phyloP scores from a whole-genome alignment of 2,888 invertebrate species.

The Tethea ocularis region DNA sequence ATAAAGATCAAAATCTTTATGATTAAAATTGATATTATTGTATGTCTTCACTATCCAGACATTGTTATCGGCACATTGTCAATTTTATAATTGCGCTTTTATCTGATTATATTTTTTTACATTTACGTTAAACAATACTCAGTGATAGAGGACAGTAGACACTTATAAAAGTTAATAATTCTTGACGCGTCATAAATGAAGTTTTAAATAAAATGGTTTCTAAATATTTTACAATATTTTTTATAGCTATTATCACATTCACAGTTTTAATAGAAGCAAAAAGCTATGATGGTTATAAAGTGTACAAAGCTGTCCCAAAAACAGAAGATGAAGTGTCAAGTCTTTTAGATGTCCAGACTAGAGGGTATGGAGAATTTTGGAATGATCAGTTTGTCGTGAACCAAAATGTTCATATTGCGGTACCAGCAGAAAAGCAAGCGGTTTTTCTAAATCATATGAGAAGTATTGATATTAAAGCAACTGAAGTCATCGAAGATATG shows the following conservation, averaged over 20 bases:
- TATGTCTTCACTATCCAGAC: background rate
- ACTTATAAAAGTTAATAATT: background rate
- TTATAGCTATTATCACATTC: conserved; percentile 28
- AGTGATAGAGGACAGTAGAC: background rate
- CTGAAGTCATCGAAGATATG: conserved; percentile 54
- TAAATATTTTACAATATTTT: conserved; percentile 42
- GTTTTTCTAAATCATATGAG: conserved; percentile 40
- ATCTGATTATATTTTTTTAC: background rate
- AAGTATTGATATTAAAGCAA: conserved; percentile 36
- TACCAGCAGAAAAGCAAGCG: conserved; percentile 45
- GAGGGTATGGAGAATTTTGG: conserved; percentile 65
- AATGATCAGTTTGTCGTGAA: conserved; percentile 54
- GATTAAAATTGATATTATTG: background rate
- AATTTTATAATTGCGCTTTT: background rate
- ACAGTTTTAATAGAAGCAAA: conserved; percentile 33
- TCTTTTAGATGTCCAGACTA: conserved; percentile 68
- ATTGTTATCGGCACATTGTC: background rate
- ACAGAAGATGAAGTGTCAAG: conserved; percentile 71
- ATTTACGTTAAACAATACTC: background rate
- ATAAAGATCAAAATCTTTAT: background rate
- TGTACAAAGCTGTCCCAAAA: conserved; percentile 82
- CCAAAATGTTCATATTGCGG: conserved; percentile 62
- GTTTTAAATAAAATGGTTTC: background rate
- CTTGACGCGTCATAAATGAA: background rate
- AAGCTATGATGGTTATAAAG: conserved; percentile 83